Percentiles rank a stretch among this genome's conserved stretches.
Evolutionary conservation across 2,888 invertebrate species (phyloP).

Genomic region (Clusia tigrina): DNA sequence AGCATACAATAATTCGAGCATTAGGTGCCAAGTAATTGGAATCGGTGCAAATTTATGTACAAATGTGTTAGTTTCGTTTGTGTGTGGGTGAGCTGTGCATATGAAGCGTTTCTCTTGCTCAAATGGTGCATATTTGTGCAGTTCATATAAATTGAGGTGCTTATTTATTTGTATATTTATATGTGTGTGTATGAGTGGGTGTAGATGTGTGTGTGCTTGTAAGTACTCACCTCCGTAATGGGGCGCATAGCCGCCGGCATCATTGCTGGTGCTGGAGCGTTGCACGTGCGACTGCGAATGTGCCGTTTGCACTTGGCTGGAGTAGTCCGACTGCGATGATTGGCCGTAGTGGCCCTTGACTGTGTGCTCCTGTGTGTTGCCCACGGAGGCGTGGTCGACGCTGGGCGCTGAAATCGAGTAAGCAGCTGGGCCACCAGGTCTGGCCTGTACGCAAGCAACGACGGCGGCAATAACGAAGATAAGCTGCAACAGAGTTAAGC

Average conservation of each 20-base stretch:
- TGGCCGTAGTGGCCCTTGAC: conserved; percentile 64
- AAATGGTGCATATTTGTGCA: background rate
- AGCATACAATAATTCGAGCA: background rate
- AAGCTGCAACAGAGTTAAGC: conserved; percentile 42
- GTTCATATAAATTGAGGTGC: conserved; percentile 25
- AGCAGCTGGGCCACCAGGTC: conserved; percentile 62
- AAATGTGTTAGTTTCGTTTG: background rate
- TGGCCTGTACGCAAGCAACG: conserved; percentile 58
- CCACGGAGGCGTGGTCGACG: conserved; percentile 62
- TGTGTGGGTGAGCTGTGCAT: background rate
- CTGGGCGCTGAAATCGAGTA: conserved; percentile 63
- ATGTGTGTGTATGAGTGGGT: background rate
- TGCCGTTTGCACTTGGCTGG: conserved; percentile 63
- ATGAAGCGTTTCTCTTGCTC: background rate
- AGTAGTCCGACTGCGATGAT: conserved; percentile 63
- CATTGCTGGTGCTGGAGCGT: conserved; percentile 62
- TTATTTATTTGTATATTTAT: background rate
- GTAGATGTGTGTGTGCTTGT: background rate
- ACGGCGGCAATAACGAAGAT: conserved; percentile 58
- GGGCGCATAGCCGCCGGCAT: conserved; percentile 59
- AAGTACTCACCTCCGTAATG: conserved; percentile 44
- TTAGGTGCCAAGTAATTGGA: background rate
- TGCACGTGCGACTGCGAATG: conserved; percentile 64
- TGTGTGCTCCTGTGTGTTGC: conserved; percentile 62
- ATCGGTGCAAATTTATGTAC: conserved; percentile 1